These are phyloP conservation scores for Hypotaenidia okinawae DNA, from an alignment of 2,797 vertebrate genomes.

Conservation along the genomic window DNA sequence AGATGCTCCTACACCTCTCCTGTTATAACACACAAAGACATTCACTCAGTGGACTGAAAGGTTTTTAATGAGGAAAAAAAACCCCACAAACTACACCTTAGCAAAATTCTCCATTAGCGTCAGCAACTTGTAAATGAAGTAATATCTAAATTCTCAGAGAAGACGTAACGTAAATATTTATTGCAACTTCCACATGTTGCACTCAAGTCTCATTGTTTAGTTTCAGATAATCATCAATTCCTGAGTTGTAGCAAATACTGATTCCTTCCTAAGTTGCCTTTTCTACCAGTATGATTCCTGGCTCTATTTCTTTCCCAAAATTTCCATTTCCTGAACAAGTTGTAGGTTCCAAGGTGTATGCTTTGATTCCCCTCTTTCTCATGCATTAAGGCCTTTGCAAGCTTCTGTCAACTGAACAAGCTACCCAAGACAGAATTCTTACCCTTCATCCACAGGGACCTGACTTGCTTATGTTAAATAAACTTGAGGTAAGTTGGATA, in stretches of 20 bases:
- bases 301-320: not conserved
- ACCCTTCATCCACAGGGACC: not conserved
- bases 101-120: not conserved
- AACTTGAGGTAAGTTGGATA: not conserved
- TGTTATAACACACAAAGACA: not conserved
- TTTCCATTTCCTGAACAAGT: not conserved
- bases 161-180: not conserved
- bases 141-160: not conserved
- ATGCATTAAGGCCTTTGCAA: not conserved
- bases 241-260: not conserved
- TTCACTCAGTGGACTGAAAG: not conserved
- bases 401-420: not conserved
- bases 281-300: not conserved
- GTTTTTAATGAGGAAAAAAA: not conserved
- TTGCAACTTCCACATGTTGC: too few species aligned
- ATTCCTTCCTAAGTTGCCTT: not conserved
- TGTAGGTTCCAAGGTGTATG: not conserved
- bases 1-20: not conserved
- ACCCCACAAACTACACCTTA: not conserved
- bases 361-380: not conserved
- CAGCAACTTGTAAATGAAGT: not conserved
- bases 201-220: not conserved
- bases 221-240: not conserved
- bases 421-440: not conserved
- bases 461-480: not conserved